Evolutionary conservation across 2,113 vertebrate genomes (phyloP).

Genomic region (Furnarius figulus): DNA sequence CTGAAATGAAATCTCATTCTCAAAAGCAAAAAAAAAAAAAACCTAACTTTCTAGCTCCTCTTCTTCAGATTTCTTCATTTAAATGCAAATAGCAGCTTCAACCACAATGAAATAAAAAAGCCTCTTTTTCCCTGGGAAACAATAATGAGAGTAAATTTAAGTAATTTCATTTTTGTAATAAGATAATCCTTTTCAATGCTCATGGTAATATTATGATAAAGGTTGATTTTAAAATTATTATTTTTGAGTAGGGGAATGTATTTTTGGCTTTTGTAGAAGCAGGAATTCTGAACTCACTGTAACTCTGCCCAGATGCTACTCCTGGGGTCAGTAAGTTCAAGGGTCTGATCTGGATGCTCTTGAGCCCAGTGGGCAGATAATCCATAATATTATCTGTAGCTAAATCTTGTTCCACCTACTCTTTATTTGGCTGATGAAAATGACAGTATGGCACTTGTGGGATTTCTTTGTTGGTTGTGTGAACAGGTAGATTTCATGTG

Average conservation of each 20-base stretch:
- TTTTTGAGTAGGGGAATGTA: neutral
- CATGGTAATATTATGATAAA: neutral
- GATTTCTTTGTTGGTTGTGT: neutral
- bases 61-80: slow-evolving; percentile 62
- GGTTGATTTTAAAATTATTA: slow-evolving; percentile 47
- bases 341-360: neutral
- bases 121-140: slow-evolving; percentile 1
- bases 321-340: neutral
- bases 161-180: slow-evolving; percentile 30
- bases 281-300: neutral
- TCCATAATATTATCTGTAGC: neutral
- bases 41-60: slow-evolving; percentile 2
- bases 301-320: neutral
- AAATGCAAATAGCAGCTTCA: slow-evolving; percentile 65
- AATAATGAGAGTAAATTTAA: slow-evolving; percentile 39
- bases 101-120: slow-evolving; percentile 16
- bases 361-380: neutral
- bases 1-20: slow-evolving; percentile 31
- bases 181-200: slow-evolving; percentile 26
- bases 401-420: neutral
- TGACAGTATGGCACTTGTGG: neutral
- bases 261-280: neutral
- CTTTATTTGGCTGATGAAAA: neutral
- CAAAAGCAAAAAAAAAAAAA: neutral
- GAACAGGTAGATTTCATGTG: neutral